Evolutionary conservation across 2,113 vertebrate species (phyloP).

Genomic region (Xenotilapia leptura): DNA sequence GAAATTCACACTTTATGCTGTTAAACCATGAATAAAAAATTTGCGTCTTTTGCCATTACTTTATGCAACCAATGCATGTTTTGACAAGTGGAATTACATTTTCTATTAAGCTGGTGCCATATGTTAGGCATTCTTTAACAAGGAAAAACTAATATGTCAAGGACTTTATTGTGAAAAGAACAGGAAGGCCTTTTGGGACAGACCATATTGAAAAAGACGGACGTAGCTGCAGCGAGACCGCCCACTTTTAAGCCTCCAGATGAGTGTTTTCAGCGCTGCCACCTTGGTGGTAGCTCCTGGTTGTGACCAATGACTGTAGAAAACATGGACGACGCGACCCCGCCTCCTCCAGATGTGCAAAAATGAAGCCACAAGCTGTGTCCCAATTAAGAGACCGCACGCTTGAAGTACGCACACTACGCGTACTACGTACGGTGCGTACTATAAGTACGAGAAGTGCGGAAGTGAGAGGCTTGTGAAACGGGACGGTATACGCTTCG

Average conservation of each 20-base stretch:
- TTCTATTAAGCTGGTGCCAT: neutral
- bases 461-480: too few relatives aligned
- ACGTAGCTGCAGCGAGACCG: neutral
- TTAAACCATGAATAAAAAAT: neutral
- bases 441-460: too few relatives aligned
- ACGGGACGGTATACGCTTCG: too few relatives aligned
- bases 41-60: neutral
- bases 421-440: too few relatives aligned
- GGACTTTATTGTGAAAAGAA: neutral
- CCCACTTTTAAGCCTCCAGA: fast-evolving
- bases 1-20: neutral
- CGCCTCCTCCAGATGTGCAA: neutral
- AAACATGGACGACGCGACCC: neutral
- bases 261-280: neutral
- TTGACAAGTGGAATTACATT: neutral
- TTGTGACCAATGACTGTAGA: neutral
- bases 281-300: neutral
- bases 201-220: fast-evolving
- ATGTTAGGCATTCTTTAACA: neutral
- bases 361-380: too few relatives aligned
- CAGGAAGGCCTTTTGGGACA: neutral
- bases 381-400: too few relatives aligned
- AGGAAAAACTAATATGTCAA: neutral
- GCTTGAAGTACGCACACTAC: too few relatives aligned
- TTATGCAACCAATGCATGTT: neutral